Evolutionary conservation across 2,888 invertebrate genomes (phyloP).

Genomic region (Apeira syringaria): DNA sequence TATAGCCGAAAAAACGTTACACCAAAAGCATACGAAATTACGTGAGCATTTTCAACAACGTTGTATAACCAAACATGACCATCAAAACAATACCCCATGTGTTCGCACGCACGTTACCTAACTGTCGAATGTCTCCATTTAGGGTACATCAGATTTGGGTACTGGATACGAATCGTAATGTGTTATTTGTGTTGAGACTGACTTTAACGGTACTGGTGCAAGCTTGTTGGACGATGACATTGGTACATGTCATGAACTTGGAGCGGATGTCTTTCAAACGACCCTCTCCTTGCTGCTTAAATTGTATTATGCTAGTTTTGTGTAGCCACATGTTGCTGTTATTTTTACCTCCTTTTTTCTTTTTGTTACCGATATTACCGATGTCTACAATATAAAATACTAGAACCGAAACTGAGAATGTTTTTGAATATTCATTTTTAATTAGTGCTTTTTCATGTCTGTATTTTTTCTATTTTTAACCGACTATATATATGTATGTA

Average conservation of each 20-base stretch:
- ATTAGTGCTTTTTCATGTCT: too few species aligned
- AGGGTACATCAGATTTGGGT: slow-evolving; percentile 51
- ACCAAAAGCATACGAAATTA: slow-evolving; percentile 8
- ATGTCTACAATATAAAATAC: too few species aligned
- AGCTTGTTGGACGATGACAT: slow-evolving; percentile 39
- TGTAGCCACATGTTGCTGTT: too few species aligned
- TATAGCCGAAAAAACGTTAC: slow-evolving; percentile 2
- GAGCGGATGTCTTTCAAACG: background rate
- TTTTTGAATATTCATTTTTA: too few species aligned
- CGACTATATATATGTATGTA: too few species aligned
- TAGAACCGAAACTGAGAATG: too few species aligned
- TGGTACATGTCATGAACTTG: slow-evolving; percentile 31
- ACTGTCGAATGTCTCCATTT: slow-evolving; percentile 46
- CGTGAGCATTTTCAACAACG: slow-evolving; percentile 6
- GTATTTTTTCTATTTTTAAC: too few species aligned
- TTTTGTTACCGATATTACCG: too few species aligned
- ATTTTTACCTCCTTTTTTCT: too few species aligned
- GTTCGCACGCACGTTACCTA: slow-evolving; percentile 34
- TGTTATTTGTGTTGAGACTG: slow-evolving; percentile 53
- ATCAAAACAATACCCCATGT: slow-evolving; percentile 23
- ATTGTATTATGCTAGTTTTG: too few species aligned
- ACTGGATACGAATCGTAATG: slow-evolving; percentile 63
- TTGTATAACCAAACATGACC: slow-evolving; percentile 6
- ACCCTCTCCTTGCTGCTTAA: too few species aligned
- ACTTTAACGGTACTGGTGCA: slow-evolving; percentile 65